Base-by-base conservation (phyloP, 1,140 invertebrate genomes). In the Drosophila kurseongensis region DNA sequence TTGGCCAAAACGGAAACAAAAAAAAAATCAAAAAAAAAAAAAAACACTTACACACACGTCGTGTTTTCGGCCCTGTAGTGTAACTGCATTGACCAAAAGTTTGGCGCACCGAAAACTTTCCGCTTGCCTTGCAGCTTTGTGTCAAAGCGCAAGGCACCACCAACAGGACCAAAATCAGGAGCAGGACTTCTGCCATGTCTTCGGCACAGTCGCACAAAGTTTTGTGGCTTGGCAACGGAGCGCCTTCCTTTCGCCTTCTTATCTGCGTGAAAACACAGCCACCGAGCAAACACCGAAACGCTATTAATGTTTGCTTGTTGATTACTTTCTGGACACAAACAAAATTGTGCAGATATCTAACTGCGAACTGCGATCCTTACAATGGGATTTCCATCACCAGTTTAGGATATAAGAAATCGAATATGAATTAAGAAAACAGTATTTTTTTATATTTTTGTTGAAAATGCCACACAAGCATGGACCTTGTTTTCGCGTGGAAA, bases 71-170 rank as follows among this genome's bases (percentile, higher is more conserved):
- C 48, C 47, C 16, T 48, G 47, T 62, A 52, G 52, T 71, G 60
- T 51, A 58, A 62, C 69, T 75, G 78, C 78, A 80, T 60, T 75
- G 69, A 62, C 77, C 58, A 65, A 80, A 84, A 80, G 73, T 84
- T 84, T 68, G 65, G 63, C 41, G 61, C 62, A 76, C 47, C 73
- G 67, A 69, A 85, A 85, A 85, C 68, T 80, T 84, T 80, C 48
- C 50, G 55, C 77, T 61, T 62, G 66, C 66, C 77, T 62, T 78
- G 65, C 75, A 71, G 77, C 66, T 74, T 81, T 75, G 61, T 75
- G 78, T 78, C 75, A 68, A 68, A 77, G 63, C 76, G 68, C 65
- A 79, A 62, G 61, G 54, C 51, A 52, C 50, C 57, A 76, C 61
- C 60, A 76, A 58, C 57, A 61, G 44, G 42, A 32, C 42, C 56